Evolutionary conservation across 2,113 vertebrate genomes (phyloP), one percentile per base, ranked within the genome.

Genomic region (Phylloscopus whistleri): DNA sequence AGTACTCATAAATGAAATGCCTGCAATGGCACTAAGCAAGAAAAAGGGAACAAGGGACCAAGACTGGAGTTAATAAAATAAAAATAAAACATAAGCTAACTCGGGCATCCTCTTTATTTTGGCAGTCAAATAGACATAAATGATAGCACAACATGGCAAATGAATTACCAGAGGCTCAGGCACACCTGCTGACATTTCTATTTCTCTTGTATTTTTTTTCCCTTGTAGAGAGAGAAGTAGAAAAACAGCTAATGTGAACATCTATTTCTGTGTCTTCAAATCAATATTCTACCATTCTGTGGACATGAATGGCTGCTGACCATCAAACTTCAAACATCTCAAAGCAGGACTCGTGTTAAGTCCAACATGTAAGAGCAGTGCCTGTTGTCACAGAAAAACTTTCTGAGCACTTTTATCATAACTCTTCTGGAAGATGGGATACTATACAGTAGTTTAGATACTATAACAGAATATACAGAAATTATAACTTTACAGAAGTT

Each of bases 1-100:
- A 91, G 75, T 69, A 82, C 70, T 93, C 55, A 77, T 87, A 97
- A 95, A 95, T 93, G 84, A 94, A 91, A 87, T 37, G 70, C 67
- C 93, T 87, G 60, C 78, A 91, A 85, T 69, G 48, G 46, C 63
- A 91, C n/a, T 87, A 91, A 85, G 91, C 37, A 91, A 89, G 67
- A 90, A 82, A 94, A 95, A 91, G 21, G 22, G 59, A 90, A 85
- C 46, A 63, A 66, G 74, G 83, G 78, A 96, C 58, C n/a, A 62
- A 91, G 53, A 37, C 41, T 91, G 46, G 31, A 95, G 93, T 58
- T 95, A 91, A 94, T 94, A 85, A 83, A 90, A 93, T 69, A 79
- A 84, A 95, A 95, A 90, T 77, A 88, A 94, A 82, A 44, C 48
- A 87, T 81, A 91, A 72, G 18, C 14, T 92, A 91, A 82, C 84